Evolutionary conservation across 1,140 invertebrate genomes (phyloP), one percentile per base, ranked within the genome.

Genomic region (Teleogryllus occipitalis): DNA sequence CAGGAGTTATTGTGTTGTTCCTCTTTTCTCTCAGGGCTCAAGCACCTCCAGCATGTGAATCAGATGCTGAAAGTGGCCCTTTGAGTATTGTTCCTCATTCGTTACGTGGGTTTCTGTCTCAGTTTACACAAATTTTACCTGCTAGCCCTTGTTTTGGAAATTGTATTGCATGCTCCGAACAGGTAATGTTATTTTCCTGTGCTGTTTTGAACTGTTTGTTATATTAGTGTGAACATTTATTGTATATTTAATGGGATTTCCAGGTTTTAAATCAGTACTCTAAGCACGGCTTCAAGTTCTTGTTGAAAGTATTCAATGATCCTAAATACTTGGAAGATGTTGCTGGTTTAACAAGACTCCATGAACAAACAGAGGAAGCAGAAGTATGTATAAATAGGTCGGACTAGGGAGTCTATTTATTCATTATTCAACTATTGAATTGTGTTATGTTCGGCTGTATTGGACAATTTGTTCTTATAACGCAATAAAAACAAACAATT

Each of bases 11-110:
- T 49, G 47, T 75, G 74, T 27, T 47, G 46, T 73, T 75, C 79
- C 77, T 77, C 72, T 79, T 76, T 78, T 80, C 81, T 80, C 83
- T 83, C 79, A 89, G 87, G 72, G 83, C 83, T 75, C 85, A 84
- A 76, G 86, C 85, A 8, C 83, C 80, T 54, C 85, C 87, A 7
- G 83, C 54, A 39, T 48, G 76, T 77, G 78, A 79, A 47, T 47
- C 74, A 47, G 47, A 72, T 49, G 72, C 65, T 8, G 47, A 77
- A 48, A 27, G 91, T 80, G 92, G 93, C 65, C 86, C 93, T 47
- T 87, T 98, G 0, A 97, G 98, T 8, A 88, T 94, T 0, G 88
- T 98, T 54, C 97, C 98, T 1, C 98, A 99, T 86, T 97, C 97
- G 39, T 95, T 99, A 79, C 88, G 98, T 74, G 97, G 97, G 7